phyloP scores from a whole-genome alignment of 1,140 invertebrate species.

The Pristionchus pacificus region DNA sequence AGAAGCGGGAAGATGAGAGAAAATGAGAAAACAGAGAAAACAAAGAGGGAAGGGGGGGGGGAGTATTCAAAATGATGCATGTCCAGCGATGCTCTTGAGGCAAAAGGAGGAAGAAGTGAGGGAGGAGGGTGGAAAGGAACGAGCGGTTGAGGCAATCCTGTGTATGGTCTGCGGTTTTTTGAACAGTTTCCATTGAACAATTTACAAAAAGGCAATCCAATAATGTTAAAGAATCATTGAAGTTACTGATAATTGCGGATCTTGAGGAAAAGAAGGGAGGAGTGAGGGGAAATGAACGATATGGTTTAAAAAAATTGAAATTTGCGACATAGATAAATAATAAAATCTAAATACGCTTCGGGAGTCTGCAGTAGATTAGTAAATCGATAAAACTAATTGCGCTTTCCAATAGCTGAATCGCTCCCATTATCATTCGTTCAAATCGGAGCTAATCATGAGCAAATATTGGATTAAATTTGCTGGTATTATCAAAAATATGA shows the following conservation, averaged over 20 bases:
- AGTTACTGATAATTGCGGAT: too few species aligned
- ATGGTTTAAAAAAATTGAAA: too few species aligned
- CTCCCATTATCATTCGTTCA: too few species aligned
- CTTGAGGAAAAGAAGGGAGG: background rate
- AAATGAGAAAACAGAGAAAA: background rate
- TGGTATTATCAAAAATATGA: too few species aligned
- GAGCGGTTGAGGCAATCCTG: background rate
- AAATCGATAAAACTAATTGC: too few species aligned
- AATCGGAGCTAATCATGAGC: too few species aligned
- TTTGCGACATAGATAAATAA: too few species aligned
- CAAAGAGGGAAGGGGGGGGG: background rate
- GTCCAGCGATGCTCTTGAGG: background rate
- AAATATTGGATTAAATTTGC: too few species aligned
- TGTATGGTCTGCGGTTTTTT: background rate
- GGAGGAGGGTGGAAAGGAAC: background rate
- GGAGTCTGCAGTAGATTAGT: too few species aligned
- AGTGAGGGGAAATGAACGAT: constrained; percentile 4
- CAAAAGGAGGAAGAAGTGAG: background rate
- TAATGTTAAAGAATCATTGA: too few species aligned
- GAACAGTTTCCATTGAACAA: background rate
- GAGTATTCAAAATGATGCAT: background rate
- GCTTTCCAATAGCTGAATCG: too few species aligned
- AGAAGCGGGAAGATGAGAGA: background rate
- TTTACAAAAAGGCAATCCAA: background rate
- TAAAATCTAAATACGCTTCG: too few species aligned